Conservation (phyloP, 2,113 vertebrate species). For the Carassius auratus region DNA sequence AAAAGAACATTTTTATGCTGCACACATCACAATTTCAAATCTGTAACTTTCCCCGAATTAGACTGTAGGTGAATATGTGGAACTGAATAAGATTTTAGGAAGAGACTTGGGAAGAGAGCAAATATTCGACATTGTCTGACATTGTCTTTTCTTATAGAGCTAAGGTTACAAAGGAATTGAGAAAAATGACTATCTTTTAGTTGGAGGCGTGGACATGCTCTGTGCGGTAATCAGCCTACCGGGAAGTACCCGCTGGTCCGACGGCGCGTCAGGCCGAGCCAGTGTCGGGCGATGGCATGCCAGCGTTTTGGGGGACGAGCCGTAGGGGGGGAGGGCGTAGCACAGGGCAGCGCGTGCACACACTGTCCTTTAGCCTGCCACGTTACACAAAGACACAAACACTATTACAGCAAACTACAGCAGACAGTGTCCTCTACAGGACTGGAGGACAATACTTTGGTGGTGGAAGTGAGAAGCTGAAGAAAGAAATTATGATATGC, state of each 20-base stretch:
- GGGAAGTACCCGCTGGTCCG: conserved; percentile 74
- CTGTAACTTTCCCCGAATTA: neutral
- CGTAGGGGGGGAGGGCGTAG: conserved; percentile 66
- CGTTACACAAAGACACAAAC: conserved; percentile 58
- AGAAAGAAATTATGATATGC: neutral
- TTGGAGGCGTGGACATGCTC: conserved; percentile 41
- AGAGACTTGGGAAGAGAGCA: too few species aligned
- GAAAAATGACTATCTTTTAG: too few species aligned
- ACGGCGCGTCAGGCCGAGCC: conserved; percentile 77
- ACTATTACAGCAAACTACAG: conserved; percentile 50
- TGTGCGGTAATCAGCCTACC: conserved; percentile 73
- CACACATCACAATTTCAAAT: too few species aligned
- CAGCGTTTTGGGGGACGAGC: conserved; percentile 75
- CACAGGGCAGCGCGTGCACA: conserved; percentile 54
- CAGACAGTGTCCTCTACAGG: conserved; percentile 36
- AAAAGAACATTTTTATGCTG: neutral
- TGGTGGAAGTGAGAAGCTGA: neutral
- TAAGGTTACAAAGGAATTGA: neutral
- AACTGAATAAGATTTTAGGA: neutral
- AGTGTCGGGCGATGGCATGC: conserved; percentile 78
- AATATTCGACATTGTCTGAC: neutral
- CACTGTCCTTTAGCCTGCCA: conserved; percentile 72
- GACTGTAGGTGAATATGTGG: neutral
- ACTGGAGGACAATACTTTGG: conserved; percentile 28
- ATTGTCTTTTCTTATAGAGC: neutral